These are phyloP conservation scores for Stenurella melanura DNA, from an alignment of 2,888 invertebrate species.

Conservation along the genomic window DNA sequence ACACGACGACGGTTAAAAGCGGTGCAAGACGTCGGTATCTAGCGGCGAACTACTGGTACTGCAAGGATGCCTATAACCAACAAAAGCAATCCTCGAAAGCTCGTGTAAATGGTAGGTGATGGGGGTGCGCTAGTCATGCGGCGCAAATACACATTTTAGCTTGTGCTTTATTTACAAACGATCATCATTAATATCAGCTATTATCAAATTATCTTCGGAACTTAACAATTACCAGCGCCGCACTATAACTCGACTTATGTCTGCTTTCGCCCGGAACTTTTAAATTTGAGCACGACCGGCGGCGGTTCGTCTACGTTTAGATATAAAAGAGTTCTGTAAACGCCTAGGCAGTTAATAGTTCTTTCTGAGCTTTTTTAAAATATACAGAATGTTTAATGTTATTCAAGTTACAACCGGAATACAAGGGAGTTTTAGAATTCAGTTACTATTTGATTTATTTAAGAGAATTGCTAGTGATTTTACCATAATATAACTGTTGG, in stretches of 20 bases:
- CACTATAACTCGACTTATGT: neutral
- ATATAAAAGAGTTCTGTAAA: neutral
- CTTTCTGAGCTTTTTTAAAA: no score
- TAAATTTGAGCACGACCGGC: neutral
- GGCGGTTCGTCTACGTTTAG: neutral
- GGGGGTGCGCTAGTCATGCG: conserved; percentile 63
- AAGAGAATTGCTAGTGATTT: no score
- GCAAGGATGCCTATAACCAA: conserved; percentile 57
- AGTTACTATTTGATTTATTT: no score
- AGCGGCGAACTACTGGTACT: conserved; percentile 46
- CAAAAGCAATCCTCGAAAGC: conserved; percentile 62
- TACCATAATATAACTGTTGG: no score
- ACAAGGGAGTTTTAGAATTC: no score
- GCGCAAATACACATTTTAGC: conserved; percentile 60
- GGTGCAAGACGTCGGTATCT: conserved; percentile 44
- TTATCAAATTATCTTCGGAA: conserved; percentile 57
- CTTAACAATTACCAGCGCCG: conserved; percentile 28
- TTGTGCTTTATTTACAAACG: conserved; percentile 62
- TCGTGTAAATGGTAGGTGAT: conserved; percentile 62
- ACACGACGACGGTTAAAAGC: conserved; percentile 37
- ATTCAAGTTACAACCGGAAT: no score
- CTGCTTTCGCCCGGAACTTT: conserved; percentile 5
- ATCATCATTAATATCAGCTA: conserved; percentile 59
- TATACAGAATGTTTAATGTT: no score
- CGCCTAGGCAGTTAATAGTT: no score